Percentiles rank a stretch among this genome's conserved stretches.
phyloP scores from a whole-genome alignment of 2,888 invertebrate species.

The Ischnura elegans region DNA sequence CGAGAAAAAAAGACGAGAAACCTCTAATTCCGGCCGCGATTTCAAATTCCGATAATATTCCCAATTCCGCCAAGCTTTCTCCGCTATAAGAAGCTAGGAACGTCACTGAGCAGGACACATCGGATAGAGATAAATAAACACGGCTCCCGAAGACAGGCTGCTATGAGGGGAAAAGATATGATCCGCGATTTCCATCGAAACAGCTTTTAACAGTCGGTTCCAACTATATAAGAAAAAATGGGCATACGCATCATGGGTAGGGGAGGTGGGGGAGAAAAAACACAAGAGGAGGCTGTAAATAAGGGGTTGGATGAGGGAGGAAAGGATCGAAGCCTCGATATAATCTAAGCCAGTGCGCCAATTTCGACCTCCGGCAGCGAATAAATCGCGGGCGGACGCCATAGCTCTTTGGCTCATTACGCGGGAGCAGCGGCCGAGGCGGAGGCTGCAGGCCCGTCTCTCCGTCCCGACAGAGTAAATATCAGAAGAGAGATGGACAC shows the following conservation, averaged over 20 bases:
- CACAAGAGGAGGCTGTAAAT: not conserved
- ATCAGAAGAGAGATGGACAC: no score
- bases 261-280: not conserved
- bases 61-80: no score
- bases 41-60: no score
- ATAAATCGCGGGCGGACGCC: not conserved
- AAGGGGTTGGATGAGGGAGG: not conserved
- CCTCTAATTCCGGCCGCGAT: no score
- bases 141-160: not conserved
- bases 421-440: no score
- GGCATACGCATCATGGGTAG: not conserved
- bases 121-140: not conserved
- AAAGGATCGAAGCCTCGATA: conserved; percentile 17
- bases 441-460: no score
- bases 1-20: no score
- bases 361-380: not conserved
- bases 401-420: not conserved
- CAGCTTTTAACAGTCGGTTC: not conserved
- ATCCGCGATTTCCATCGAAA: not conserved
- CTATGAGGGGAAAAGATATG: conserved; percentile 13
- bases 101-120: no score
- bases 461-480: no score
- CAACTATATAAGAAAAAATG: not conserved
- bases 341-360: conserved; percentile 12
- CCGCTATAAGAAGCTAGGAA: no score